phyloP scores from a whole-genome alignment of 2,797 vertebrate genomes.

The Aratinga solstitialis region DNA sequence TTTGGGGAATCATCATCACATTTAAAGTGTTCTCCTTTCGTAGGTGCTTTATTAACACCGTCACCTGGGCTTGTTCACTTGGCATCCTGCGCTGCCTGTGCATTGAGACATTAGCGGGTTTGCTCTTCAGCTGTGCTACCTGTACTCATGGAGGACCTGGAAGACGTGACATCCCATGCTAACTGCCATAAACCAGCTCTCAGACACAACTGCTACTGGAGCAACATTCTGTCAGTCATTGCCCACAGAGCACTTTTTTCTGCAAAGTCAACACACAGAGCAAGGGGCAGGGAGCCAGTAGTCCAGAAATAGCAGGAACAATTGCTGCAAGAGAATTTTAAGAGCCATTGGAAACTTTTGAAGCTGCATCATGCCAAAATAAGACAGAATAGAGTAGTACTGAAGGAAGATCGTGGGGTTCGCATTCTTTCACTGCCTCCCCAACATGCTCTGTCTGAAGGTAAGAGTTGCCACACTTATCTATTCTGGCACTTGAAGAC shows the following conservation, averaged over 20 bases:
- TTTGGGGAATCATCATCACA: neutral
- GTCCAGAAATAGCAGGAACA: neutral
- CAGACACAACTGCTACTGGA: neutral
- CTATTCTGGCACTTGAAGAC: neutral
- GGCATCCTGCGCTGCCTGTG: neutral
- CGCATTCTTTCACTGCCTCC: neutral
- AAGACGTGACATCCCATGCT: accelerated
- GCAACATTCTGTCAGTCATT: neutral
- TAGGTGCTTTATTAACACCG: neutral
- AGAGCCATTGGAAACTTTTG: neutral
- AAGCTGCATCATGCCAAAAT: neutral
- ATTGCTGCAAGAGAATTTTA: neutral
- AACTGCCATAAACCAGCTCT: neutral
- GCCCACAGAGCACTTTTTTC: neutral
- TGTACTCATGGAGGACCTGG: neutral
- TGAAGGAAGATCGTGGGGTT: neutral
- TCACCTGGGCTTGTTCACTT: neutral
- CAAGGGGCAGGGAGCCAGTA: neutral
- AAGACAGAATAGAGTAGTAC: neutral
- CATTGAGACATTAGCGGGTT: neutral
- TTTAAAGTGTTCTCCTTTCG: neutral
- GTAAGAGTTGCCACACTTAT: neutral
- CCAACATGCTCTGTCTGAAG: neutral
- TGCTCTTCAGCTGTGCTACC: neutral
- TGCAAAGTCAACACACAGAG: neutral